A percentile compares a stretch with the other conserved stretches of the same genome.
phyloP scores from a whole-genome alignment of 2,797 vertebrate genomes.

The Oreortyx pictus region DNA sequence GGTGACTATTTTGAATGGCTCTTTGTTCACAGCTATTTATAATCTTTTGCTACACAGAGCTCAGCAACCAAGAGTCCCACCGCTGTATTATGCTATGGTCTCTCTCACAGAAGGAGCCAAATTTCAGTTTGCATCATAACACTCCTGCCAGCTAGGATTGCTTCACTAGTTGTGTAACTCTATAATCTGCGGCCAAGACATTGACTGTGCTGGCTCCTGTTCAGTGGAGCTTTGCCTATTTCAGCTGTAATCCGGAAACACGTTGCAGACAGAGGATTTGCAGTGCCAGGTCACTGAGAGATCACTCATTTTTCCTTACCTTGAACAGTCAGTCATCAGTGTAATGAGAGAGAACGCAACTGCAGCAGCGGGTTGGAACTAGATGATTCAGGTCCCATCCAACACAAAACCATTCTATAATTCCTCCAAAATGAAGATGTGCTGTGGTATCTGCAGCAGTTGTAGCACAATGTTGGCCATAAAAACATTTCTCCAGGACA shows the following conservation, averaged over 20 bases:
- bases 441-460: rapidly evolving
- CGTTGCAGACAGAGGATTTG: conserved; percentile 38
- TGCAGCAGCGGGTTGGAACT: too few relatives aligned
- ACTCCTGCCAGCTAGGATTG: neutral
- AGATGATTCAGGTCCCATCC: too few relatives aligned
- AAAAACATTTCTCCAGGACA: neutral
- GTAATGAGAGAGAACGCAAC: neutral
- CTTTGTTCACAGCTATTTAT: conserved; percentile 30
- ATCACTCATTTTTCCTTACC: conserved; percentile 29
- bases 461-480: neutral
- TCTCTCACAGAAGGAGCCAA: neutral
- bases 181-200: conserved; percentile 54
- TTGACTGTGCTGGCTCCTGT: neutral
- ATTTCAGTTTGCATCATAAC: conserved; percentile 1
- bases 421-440: neutral
- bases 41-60: neutral
- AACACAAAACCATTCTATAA: too few relatives aligned
- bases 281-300: conserved; percentile 22
- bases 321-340: conserved; percentile 6
- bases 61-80: neutral
- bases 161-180: conserved; percentile 46
- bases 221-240: conserved; percentile 49
- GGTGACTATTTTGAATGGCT: neutral
- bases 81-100: neutral
- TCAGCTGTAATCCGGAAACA: conserved; percentile 65